Evolutionary conservation across 2,797 vertebrate genomes (phyloP), one percentile per base, ranked within the genome.

Genomic region (Anas flavirostris): DNA sequence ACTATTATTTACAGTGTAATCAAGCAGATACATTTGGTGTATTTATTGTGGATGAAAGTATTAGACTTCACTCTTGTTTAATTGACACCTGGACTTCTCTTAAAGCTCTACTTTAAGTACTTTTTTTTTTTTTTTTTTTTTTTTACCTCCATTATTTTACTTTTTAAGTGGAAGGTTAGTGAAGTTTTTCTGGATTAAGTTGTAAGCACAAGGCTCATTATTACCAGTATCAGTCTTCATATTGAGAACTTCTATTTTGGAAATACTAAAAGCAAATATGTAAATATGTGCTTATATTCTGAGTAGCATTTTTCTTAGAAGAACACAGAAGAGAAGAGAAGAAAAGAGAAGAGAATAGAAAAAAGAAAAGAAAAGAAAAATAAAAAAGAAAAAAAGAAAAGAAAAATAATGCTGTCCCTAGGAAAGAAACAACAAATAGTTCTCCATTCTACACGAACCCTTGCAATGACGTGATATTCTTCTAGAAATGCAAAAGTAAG

Each of bases 401-500:
- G 4, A 72, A 8, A 29, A 82, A 44, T 91, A 92, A 31, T 81
- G 5, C 25, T 76, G 5, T 82, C 19, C 86, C 5, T 37, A 75
- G 53, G 63, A 86, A 68, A 68, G 37, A 78, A 52, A 67, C 9
- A 77, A 63, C 58, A 63, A 70, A 73, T 50, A 56, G 87, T 31
- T 67, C 10, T 88, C 10, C 16, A 5, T 77, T n/a, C 70, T 92
- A 21, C 43, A 41, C 56, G 79, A 92, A 64, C 58, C 43, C 52
- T 78, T 93, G 41, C 68, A 93, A 31, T 78, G 73, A 73, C 55
- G 94, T 96, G 82, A 66, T 22, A 28, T 63, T 91, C 16, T 22
- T 85, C 66, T 93, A 68, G 41, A 95, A 95, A 96, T 87, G 56
- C 79, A 66, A 79, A 94, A 92, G 48, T 74, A 66, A 35, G 66